Base-by-base conservation (phyloP, 2,888 invertebrate species). In the Argyresthia albistria region DNA sequence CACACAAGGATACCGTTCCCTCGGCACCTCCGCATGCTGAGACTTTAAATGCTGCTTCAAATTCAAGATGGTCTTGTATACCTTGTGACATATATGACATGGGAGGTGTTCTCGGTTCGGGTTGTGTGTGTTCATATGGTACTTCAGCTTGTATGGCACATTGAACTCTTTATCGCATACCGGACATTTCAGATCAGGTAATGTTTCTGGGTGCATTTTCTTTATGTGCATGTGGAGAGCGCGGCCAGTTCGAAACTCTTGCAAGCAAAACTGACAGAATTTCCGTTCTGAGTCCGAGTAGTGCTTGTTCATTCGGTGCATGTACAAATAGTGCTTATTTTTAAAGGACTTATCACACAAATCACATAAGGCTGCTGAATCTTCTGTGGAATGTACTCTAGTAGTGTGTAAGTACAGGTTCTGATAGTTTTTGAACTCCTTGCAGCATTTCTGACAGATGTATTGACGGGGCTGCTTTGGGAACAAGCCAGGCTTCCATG, bases 241-340 rank as follows among this genome's bases (percentile, higher is more conserved):
- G 8, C 83, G 60, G 0, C 81, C 53, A 0, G 86, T 87, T 1
- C 83, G 58, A 39, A 84, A 87, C 52, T 84, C 83, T 58, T 86
- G 86, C 0, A 84, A 62, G 42, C 86, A 87, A 53, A 79, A 80
- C 48, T 87, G 82, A 43, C 86, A 87, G 56, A 70, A 81, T 47
- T 83, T 80, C 37, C 83, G 82, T 58, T 84, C 83, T 0, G 71
- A 59, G 12, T 86, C 84, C 0, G 86, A 84, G n/a, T 86, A 86
- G 53, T 87, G 86, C 8, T 84, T 84, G 42, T 87, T 87, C 86
- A 86, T 87, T 1, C 83, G 56, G 55, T 87, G 86, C 86, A 87
- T 87, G 61, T 87, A 87, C 0, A 87, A 37, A 53, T 87, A 87
- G 56, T 87, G 86, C 55, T 87, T 87, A 43, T 87, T 86, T 50